phyloP scores from a whole-genome alignment of 2,113 vertebrate species.

The Piaya cayana region DNA sequence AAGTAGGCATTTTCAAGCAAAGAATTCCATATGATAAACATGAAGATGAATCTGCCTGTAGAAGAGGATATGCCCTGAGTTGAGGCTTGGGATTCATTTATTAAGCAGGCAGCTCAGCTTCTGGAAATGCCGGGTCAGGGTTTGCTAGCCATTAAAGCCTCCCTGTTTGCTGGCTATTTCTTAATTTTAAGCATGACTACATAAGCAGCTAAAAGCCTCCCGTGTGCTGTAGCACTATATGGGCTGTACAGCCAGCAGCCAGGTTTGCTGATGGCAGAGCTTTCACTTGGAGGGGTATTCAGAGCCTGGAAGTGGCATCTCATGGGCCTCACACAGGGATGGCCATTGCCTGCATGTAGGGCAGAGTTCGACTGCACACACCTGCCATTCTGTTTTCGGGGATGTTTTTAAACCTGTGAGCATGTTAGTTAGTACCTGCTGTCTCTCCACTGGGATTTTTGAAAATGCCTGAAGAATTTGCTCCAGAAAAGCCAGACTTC shows the following conservation, averaged over 20 bases:
- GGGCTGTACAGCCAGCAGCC: background rate
- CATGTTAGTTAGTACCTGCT: background rate
- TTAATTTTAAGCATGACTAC: conserved; percentile 9
- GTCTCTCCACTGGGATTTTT: background rate
- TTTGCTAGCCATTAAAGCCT: background rate
- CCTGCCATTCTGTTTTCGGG: background rate
- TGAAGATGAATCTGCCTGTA: background rate
- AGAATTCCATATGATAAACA: background rate
- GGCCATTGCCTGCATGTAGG: background rate
- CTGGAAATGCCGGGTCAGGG: background rate
- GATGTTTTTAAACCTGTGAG: rapidly evolving
- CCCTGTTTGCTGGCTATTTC: background rate
- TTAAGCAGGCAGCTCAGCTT: background rate
- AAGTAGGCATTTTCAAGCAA: background rate
- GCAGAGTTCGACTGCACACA: background rate
- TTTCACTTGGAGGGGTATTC: background rate
- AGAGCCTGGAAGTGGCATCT: background rate
- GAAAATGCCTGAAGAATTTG: background rate
- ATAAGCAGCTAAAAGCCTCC: background rate
- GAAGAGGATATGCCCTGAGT: background rate
- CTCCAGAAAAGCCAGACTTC: background rate
- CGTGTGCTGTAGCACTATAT: background rate
- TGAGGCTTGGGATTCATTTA: background rate
- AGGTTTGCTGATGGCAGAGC: background rate
- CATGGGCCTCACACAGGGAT: rapidly evolving